Conservation (phyloP, 2,888 invertebrate genomes). For the Cheilosia scutellata region DNA sequence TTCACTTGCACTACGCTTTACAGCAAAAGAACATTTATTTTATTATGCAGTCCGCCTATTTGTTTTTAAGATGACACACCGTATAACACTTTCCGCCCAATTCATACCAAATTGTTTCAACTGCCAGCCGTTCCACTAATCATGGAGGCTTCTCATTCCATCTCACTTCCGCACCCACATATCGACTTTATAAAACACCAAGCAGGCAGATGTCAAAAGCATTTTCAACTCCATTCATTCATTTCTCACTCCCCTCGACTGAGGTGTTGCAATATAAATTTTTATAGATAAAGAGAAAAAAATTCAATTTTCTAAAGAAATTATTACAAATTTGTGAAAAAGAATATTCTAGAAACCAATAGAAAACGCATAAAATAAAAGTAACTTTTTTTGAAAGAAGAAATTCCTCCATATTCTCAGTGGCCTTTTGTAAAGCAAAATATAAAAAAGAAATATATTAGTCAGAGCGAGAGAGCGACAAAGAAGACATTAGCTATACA, state of each 20-base stretch:
- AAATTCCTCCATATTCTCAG: slow-evolving; percentile 71
- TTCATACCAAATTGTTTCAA: slow-evolving; percentile 30
- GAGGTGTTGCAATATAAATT: slow-evolving; percentile 73
- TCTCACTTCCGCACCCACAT: slow-evolving; percentile 33
- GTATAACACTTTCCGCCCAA: slow-evolving; percentile 42
- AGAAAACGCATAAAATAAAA: slow-evolving; percentile 22
- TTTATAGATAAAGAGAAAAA: slow-evolving; percentile 65
- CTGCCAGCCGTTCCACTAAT: slow-evolving; percentile 47
- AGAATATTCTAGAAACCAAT: slow-evolving; percentile 9
- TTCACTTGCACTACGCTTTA: too few species aligned
- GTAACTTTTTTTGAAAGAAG: slow-evolving; percentile 53
- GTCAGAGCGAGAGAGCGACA: slow-evolving; percentile 58
- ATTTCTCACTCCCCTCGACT: slow-evolving; percentile 67
- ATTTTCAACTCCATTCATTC: slow-evolving; percentile 61
- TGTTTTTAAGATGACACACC: slow-evolving; percentile 52
- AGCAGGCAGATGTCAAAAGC: slow-evolving; percentile 72
- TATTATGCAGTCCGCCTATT: background rate
- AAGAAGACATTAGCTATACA: slow-evolving; percentile 21
- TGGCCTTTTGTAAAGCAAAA: slow-evolving; percentile 74
- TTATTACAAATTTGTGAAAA: slow-evolving; percentile 52
- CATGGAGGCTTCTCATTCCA: slow-evolving; percentile 3
- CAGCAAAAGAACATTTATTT: too few species aligned
- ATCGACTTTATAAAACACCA: slow-evolving; percentile 34
- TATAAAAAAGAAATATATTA: slow-evolving; percentile 62
- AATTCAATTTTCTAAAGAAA: slow-evolving; percentile 45